Evolutionary conservation across 2,797 vertebrate species (phyloP), one percentile per base, ranked within the genome.

Genomic region (Coccyzus lansbergi): DNA sequence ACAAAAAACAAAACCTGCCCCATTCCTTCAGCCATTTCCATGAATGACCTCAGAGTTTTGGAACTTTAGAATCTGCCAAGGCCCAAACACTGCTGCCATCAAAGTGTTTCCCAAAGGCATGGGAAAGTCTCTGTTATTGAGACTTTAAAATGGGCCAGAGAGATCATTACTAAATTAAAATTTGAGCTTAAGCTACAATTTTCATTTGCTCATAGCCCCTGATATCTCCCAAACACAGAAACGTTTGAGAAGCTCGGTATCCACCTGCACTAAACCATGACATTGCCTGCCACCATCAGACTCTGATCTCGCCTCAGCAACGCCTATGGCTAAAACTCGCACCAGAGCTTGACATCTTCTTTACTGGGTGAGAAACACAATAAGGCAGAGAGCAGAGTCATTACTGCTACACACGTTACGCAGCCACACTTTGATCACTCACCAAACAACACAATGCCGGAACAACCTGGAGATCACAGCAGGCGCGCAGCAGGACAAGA

Each of bases 361-460:
- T 85, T 33, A 65, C 0, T 24, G 78, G 21, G 65, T 6, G 19
- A 58, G 58, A 42, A 74, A 51, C 16, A 11, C 3, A 28, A 2
- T 8, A 2, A 36, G n/a, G 36, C 63, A 12, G 44, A 79, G 64
- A 49, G 29, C 62, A 34, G 0, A 4, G 69, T 9, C 36, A 12
- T 6, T 33, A 8, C 46, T 44, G 90, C 81, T 58, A 52, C 90
- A 8, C 3, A 1, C 1, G 16, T 71, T 40, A 33, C 69, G 7
- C 11, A 4, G 28, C 3, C 58, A 14, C 38, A 9, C 21, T 58
- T 19, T 25, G 36, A 83, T 81, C 65, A 98, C 98, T 97, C 94
- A 99, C 99, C 98, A 99, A 95, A 60, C 87, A 91, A 65, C 97
- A 98, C 87, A 99, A 51, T 1, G 95, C 84, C 2, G 97, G 95